Percentiles rank a stretch among this genome's conserved stretches.
Evolutionary conservation across 2,888 invertebrate species (phyloP).

Genomic region (Caenorhabditis plicata): DNA sequence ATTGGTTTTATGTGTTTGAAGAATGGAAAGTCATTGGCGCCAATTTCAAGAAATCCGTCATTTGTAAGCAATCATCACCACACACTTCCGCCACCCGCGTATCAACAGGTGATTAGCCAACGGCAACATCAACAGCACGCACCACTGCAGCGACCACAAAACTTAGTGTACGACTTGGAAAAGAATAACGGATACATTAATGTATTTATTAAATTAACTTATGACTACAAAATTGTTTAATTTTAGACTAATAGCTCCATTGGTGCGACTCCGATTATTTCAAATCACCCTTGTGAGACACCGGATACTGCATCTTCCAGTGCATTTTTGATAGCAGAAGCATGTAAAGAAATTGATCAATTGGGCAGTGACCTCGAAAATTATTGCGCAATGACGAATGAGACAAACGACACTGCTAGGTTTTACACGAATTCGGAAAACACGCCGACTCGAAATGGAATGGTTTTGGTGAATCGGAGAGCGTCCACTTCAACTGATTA

Average conservation of each 20-base stretch:
- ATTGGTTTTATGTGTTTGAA: too few species aligned
- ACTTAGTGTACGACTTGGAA: too few species aligned
- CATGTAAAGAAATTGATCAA: conserved; percentile 41
- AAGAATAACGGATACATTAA: too few species aligned
- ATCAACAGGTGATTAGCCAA: conserved; percentile 29
- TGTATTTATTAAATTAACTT: too few species aligned
- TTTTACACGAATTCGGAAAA: conserved; percentile 1
- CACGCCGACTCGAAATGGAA: not conserved
- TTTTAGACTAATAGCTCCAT: too few species aligned
- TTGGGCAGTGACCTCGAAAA: conserved; percentile 55
- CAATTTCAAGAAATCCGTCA: too few species aligned
- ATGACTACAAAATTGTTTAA: too few species aligned
- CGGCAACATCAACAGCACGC: conserved; percentile 14
- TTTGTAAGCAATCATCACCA: too few species aligned
- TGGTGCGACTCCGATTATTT: conserved; percentile 17
- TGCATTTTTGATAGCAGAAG: conserved; percentile 22
- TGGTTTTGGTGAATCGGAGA: conserved; percentile 16
- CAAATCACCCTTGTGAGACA: conserved; percentile 17
- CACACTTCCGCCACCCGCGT: conserved; percentile 26
- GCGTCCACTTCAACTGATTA: conserved; percentile 18
- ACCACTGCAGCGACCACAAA: conserved; percentile 18
- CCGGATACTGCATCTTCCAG: conserved; percentile 10
- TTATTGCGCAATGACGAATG: conserved; percentile 23
- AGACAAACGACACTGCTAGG: not conserved
- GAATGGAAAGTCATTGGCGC: too few species aligned